Conservation (phyloP, 2,113 vertebrate species). For the Carassius carassius region DNA sequence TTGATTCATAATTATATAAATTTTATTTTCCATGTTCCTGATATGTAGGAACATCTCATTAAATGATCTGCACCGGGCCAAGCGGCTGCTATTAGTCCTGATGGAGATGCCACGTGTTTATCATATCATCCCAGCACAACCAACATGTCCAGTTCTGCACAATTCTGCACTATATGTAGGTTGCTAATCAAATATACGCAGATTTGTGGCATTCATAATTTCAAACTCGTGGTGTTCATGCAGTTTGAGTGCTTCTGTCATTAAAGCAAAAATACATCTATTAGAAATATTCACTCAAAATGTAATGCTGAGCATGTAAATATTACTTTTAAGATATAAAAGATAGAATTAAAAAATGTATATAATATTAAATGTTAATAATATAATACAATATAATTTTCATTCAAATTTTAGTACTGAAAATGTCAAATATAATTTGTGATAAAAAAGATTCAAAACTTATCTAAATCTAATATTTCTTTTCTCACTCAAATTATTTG, state of each 20-base stretch:
- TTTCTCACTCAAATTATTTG: background rate
- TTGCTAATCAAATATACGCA: background rate
- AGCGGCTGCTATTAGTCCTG: slow-evolving; percentile 52
- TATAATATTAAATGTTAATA: background rate
- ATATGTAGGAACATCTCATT: slow-evolving; percentile 66
- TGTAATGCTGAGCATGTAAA: background rate
- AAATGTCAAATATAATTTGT: background rate
- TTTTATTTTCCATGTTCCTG: background rate
- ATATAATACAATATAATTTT: background rate
- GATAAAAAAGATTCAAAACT: background rate
- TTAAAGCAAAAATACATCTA: background rate
- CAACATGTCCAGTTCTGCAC: background rate
- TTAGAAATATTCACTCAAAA: background rate
- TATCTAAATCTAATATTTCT: background rate
- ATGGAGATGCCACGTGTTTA: slow-evolving; percentile 46
- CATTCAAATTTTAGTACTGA: no score
- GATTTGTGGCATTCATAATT: background rate
- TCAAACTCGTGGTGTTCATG: background rate
- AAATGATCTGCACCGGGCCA: slow-evolving; percentile 64
- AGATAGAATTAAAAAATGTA: background rate
- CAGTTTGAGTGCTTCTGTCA: background rate
- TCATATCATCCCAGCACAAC: slow-evolving; percentile 41
- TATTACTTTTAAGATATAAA: background rate
- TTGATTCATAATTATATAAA: background rate
- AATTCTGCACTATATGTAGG: background rate